Base-by-base conservation (phyloP, 1,140 invertebrate genomes). In the Tetragonula clypearis region DNA sequence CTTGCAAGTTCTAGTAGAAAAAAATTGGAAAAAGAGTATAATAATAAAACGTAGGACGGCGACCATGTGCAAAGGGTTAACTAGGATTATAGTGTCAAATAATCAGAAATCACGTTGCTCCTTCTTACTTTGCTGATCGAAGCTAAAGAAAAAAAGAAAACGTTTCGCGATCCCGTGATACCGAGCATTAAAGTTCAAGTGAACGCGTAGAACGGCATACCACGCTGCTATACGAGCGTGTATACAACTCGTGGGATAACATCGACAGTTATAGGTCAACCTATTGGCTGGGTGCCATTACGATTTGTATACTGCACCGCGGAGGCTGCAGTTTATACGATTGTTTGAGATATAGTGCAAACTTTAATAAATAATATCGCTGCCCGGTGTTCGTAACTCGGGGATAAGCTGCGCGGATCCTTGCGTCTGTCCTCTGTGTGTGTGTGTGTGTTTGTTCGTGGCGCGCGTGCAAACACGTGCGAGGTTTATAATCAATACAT, bases 291-390 rank as follows among this genome's bases (percentile, higher is more conserved):
- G 53, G 9, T 17, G 58, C 35, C 58, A 23, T 4, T 62, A 8
- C 15, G 23, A 77, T 77, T n/a, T 77, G 30, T 30, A n/a, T 77
- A 11, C 58, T n/a, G 15, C 58, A 19, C 35, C 30, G 14, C 41
- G 12, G 12, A 1, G 23, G 41, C 30, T 76, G 17, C 35, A 62
- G 21, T 77, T 62, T 77, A 62, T 21, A 77, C 30, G 14, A 8
- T 19, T n/a, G 26, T 15, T 35, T n/a, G 75, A 77, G 23, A 26
- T 77, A n/a, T 49, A 11, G 56, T 3, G 17, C 14, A 62, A 60
- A 62, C 35, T 76, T 49, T 62, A 77, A 77, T 77, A 49, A 77
- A 77, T 77, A 41, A 60, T 41, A 62, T 62, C 14, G 19, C 5
- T 30, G 30, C 2, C 19, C 21, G n/a, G 35, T 19, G 75, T 62